phyloP scores from a whole-genome alignment of 2,797 vertebrate species.

The Sebastes cheni region DNA sequence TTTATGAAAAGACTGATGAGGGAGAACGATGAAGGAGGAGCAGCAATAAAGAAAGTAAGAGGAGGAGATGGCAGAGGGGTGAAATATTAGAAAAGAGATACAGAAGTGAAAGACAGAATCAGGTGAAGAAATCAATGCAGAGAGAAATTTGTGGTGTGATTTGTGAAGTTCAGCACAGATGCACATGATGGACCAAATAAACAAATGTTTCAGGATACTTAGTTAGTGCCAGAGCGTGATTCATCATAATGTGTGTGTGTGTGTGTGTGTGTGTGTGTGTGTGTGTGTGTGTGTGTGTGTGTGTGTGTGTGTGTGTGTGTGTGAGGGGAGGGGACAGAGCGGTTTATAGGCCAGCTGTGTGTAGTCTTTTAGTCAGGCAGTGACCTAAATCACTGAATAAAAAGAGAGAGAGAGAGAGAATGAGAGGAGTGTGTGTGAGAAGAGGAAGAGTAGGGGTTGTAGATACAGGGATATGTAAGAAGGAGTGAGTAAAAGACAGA shows the following conservation, averaged over 20 bases:
- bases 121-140: background rate
- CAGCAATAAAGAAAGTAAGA: background rate
- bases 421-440: constrained; percentile 23
- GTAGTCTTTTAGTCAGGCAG: constrained; percentile 81
- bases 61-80: background rate
- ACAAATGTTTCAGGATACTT: constrained; percentile 41
- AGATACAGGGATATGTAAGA: constrained; percentile 6
- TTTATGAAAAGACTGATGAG: background rate
- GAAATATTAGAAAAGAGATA: background rate
- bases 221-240: constrained; percentile 48
- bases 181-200: constrained; percentile 21
- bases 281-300: background rate
- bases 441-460: background rate
- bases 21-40: background rate
- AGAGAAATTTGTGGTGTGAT: background rate
- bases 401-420: constrained; percentile 43
- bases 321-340: constrained; percentile 34
- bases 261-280: too few relatives aligned
- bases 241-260: constrained; percentile 31
- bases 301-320: constrained; percentile 8
- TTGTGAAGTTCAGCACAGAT: background rate
- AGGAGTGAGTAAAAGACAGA: constrained; percentile 8
- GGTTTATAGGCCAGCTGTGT: constrained; percentile 83
- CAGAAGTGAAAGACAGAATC: background rate
- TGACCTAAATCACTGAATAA: constrained; percentile 84